These are phyloP conservation scores for Cerceris ruficornis DNA, from an alignment of 2,888 invertebrate genomes.

Conservation along the genomic window DNA sequence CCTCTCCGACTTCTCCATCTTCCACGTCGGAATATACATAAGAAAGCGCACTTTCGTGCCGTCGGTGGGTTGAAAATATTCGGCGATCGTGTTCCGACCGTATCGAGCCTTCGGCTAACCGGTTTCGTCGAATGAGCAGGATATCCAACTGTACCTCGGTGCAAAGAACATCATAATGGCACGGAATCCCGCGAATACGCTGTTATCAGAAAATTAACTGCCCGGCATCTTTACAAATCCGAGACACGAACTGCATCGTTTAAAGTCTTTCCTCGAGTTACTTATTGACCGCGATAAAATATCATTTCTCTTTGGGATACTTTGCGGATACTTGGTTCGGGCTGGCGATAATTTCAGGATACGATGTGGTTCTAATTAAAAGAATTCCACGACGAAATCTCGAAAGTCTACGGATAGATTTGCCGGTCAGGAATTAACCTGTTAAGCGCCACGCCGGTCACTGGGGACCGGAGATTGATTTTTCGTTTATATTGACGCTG, in stretches of 20 bases:
- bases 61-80: conserved; percentile 19
- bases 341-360: no score
- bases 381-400: no score
- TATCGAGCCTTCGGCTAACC: conserved; percentile 30
- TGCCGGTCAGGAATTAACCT: no score
- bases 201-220: conserved; percentile 25
- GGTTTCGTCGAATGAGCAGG: conserved; percentile 27
- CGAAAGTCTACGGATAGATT: no score
- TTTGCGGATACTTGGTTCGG: no score
- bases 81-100: conserved; percentile 9
- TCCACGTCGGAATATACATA: neutral
- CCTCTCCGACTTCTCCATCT: neutral
- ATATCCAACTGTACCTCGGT: conserved; percentile 1
- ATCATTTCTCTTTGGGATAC: neutral
- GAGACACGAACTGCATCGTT: neutral
- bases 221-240: conserved; percentile 6
- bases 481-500: no score
- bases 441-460: no score
- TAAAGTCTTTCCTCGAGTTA: neutral
- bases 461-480: no score
- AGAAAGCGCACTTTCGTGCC: neutral
- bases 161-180: conserved; percentile 10
- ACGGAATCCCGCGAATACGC: neutral
- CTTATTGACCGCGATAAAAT: neutral
- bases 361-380: no score